Evolutionary conservation across 2,797 vertebrate species (phyloP).

Genomic region (Tragelaphus eurycerus): DNA sequence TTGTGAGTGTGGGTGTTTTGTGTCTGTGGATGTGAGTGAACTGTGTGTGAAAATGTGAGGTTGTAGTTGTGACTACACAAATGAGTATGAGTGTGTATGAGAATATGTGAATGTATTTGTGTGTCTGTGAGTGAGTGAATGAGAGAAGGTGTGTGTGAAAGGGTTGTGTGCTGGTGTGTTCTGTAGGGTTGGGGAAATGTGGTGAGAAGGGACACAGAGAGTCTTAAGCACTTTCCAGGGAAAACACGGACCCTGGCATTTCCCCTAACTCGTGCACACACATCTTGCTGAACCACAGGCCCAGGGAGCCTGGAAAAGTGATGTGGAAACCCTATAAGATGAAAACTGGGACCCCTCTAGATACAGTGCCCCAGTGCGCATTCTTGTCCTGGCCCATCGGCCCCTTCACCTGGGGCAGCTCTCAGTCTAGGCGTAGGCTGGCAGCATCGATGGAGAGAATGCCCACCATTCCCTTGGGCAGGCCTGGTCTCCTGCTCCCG

Average conservation of each 20-base stretch:
- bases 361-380: background rate
- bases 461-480: background rate
- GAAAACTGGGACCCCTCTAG: too few relatives aligned
- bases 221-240: background rate
- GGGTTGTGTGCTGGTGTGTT: background rate
- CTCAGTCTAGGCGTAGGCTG: rapidly evolving
- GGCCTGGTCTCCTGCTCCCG: background rate
- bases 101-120: background rate
- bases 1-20: background rate
- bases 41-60: rapidly evolving
- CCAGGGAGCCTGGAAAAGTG: background rate
- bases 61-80: background rate
- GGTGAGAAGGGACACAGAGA: background rate
- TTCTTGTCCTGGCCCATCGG: rapidly evolving
- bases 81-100: background rate
- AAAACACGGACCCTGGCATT: background rate
- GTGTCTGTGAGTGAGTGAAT: background rate
- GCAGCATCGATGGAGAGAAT: background rate
- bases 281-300: background rate
- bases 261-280: rapidly evolving
- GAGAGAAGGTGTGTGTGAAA: background rate
- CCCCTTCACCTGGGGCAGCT: background rate
- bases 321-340: background rate
- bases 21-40: background rate
- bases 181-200: background rate